Conservation (phyloP, 2,113 vertebrate species). For the Suncus etruscus region DNA sequence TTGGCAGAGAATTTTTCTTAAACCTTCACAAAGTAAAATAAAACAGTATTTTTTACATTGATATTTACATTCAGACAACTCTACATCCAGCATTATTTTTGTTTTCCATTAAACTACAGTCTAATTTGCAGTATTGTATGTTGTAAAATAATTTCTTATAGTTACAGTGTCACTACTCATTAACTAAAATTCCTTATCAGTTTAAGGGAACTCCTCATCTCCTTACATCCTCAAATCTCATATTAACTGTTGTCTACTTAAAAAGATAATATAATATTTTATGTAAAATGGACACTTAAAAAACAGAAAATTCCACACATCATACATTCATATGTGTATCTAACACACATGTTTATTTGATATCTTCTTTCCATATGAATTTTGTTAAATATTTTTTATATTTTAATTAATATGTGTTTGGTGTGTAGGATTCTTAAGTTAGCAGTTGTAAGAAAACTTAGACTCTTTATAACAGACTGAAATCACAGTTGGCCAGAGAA, state of each 20-base stretch:
- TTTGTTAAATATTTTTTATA: background rate
- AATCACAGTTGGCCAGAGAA: background rate
- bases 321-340: background rate
- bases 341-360: background rate
- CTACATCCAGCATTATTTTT: background rate
- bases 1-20: constrained; percentile 43
- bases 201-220: background rate
- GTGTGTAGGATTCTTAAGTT: background rate
- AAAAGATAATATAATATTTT: background rate
- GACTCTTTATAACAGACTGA: background rate
- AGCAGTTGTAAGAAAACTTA: background rate
- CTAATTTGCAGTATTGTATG: constrained; percentile 36
- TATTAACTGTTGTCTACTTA: background rate
- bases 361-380: constrained; percentile 3
- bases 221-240: background rate
- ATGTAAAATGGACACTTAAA: background rate
- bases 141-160: constrained; percentile 40
- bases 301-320: background rate
- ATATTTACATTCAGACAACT: background rate
- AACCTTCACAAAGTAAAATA: constrained; percentile 3
- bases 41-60: background rate
- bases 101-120: background rate
- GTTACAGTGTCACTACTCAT: constrained; percentile 3
- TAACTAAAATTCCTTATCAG: constrained; percentile 45
- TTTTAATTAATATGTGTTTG: background rate